These are phyloP conservation scores for Ericerus pela DNA, from an alignment of 1,140 invertebrate species.

Conservation along the genomic window DNA sequence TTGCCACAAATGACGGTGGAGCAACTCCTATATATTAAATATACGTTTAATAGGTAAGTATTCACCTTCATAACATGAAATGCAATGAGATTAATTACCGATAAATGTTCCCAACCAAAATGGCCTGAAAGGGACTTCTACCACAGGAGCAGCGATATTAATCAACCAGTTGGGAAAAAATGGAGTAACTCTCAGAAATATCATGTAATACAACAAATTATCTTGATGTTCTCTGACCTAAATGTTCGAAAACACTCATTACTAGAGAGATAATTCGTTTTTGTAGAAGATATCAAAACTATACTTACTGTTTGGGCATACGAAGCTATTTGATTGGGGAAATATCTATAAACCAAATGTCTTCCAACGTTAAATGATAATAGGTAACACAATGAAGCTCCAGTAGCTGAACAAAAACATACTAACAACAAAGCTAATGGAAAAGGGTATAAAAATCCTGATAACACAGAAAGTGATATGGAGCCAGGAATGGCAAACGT, in stretches of 20 bases:
- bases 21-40: slow-evolving; percentile 66
- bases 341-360: slow-evolving; percentile 69
- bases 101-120: slow-evolving; percentile 87
- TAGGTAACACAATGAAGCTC: slow-evolving; percentile 89
- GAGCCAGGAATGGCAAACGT: slow-evolving; percentile 99
- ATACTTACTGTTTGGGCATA: slow-evolving; percentile 66
- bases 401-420: slow-evolving; percentile 89
- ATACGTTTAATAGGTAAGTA: too few species aligned
- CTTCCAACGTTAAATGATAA: slow-evolving; percentile 80
- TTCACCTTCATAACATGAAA: too few species aligned
- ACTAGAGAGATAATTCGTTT: neutral
- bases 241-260: neutral
- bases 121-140: slow-evolving; percentile 81
- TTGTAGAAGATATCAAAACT: slow-evolving; percentile 7
- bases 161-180: slow-evolving; percentile 99
- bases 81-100: too few species aligned
- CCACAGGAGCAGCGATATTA: slow-evolving; percentile 89
- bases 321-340: slow-evolving; percentile 66
- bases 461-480: slow-evolving; percentile 91
- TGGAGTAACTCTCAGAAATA: slow-evolving; percentile 94
- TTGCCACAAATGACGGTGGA: slow-evolving; percentile 92
- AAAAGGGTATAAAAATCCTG: slow-evolving; percentile 94
- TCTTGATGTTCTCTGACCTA: slow-evolving; percentile 67
- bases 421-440: slow-evolving; percentile 74
- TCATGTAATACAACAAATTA: slow-evolving; percentile 88